Percentiles rank a stretch among this genome's conserved stretches.
Conservation (phyloP, 1,140 invertebrate genomes). For the Sycophila sp. region DNA sequence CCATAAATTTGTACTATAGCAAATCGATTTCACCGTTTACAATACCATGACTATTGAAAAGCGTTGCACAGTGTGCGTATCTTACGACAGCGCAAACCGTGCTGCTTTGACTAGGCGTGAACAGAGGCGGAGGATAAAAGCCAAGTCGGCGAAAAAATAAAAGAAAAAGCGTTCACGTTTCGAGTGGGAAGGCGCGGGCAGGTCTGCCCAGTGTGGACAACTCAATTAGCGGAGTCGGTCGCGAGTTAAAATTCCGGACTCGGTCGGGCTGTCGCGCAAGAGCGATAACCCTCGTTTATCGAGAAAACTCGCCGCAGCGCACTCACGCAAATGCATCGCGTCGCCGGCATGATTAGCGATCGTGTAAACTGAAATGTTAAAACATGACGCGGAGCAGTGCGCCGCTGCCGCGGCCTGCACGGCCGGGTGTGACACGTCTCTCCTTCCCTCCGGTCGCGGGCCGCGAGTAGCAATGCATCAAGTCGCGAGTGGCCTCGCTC, state of each 20-base stretch:
- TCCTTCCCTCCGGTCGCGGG: not conserved
- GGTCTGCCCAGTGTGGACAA: not conserved
- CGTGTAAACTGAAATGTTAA: constrained; percentile 65
- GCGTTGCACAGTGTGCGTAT: no score
- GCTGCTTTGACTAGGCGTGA: no score
- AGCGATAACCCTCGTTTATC: constrained; percentile 46
- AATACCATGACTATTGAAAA: no score
- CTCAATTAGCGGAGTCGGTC: constrained; percentile 42
- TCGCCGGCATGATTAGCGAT: constrained; percentile 59
- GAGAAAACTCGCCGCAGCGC: constrained; percentile 44
- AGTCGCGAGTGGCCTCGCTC: not conserved
- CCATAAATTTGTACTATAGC: no score
- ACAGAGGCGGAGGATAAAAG: no score
- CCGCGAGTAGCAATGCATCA: constrained; percentile 22
- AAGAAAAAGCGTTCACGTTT: no score
- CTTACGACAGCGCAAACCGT: no score
- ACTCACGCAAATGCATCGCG: constrained; percentile 46
- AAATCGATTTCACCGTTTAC: no score
- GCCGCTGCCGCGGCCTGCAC: no score
- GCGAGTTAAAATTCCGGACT: constrained; percentile 40
- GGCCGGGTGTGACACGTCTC: not conserved
- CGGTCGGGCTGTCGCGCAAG: constrained; percentile 42
- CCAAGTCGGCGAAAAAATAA: no score
- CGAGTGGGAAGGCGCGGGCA: no score
- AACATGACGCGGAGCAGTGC: constrained; percentile 55